Base-by-base conservation (phyloP, 2,113 vertebrate genomes). In the Dipodomys merriami region DNA sequence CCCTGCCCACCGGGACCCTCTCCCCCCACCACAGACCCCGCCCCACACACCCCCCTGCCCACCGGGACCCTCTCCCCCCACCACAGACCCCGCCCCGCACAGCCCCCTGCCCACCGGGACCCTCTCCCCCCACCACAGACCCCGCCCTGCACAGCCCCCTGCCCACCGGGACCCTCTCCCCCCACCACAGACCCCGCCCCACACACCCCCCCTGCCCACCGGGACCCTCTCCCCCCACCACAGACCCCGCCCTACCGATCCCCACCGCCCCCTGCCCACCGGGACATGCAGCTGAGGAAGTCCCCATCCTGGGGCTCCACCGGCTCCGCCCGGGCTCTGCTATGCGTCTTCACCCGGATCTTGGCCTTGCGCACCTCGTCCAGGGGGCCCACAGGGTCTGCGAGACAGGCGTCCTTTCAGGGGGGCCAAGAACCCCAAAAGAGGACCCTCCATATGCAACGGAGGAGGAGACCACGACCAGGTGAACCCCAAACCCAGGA, bases 211-310 rank as follows among this genome's bases (percentile, higher is more conserved):
- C n/a, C n/a, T n/a, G n/a, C n/a, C n/a, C n/a, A n/a, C n/a, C n/a
- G n/a, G n/a, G n/a, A n/a, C n/a, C n/a, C n/a, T n/a, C n/a, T n/a
- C n/a, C n/a, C n/a, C n/a, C n/a, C n/a, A n/a, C n/a, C n/a, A n/a
- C n/a, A n/a, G n/a, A n/a, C n/a, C n/a, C n/a, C n/a, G n/a, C n/a
- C n/a, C n/a, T n/a, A n/a, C n/a, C n/a, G n/a, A n/a, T 3, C 35
- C 33, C 33, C 2, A 7, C 1, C 33, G 53, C 33, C 73, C 68
- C n/a, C 33, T n/a, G 94, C 98, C 94, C 96, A 99, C 99, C 99
- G 99, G 82, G 99, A 99, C 99, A 99, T 99, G 98, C 99, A 99
- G 86, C 99, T 99, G 0, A 99, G 98, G 97, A 99, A 99, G 97
- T 99, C 99, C 0, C 98, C 99, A 94, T 99, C 99, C 9, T 98